Conservation (phyloP, 2,888 invertebrate species). For the Caenorhabditis virilis region DNA sequence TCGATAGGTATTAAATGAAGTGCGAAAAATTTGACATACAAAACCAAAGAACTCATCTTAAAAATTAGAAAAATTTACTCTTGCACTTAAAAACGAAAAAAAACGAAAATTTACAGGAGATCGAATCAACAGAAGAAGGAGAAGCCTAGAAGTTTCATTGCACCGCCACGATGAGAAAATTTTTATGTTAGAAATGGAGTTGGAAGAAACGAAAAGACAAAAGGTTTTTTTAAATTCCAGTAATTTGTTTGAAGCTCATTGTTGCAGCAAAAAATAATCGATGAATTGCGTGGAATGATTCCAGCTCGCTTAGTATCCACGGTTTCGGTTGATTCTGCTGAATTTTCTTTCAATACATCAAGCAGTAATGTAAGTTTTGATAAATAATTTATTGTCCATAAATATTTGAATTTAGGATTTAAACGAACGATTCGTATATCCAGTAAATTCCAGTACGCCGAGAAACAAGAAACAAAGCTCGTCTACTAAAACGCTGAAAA, state of each 20-base stretch:
- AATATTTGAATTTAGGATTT: neutral
- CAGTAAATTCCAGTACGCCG: constrained; percentile 13
- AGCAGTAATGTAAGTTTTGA: constrained; percentile 5
- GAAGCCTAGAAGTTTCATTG: constrained; percentile 22
- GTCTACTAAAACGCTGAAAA: neutral
- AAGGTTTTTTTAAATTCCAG: neutral
- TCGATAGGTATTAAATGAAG: too few species aligned
- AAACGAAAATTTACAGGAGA: constrained; percentile 12
- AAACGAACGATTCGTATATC: constrained; percentile 17
- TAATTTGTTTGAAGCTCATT: neutral
- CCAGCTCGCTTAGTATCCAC: constrained; percentile 27
- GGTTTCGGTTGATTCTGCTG: constrained; percentile 16
- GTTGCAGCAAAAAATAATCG: constrained; percentile 23
- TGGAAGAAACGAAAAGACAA: constrained; percentile 20
- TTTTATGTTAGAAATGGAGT: constrained; percentile 34
- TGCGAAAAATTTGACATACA: too few species aligned
- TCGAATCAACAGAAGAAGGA: constrained; percentile 20
- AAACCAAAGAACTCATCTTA: too few species aligned
- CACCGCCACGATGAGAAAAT: constrained; percentile 28
- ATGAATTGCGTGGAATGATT: constrained; percentile 14
- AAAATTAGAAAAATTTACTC: too few species aligned
- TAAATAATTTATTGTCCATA: neutral
- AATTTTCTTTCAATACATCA: constrained; percentile 23
- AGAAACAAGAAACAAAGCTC: neutral
- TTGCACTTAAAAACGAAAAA: neutral